Evolutionary conservation across 2,888 invertebrate genomes (phyloP), one percentile per base, ranked within the genome.

Genomic region (Parnassius apollo): DNA sequence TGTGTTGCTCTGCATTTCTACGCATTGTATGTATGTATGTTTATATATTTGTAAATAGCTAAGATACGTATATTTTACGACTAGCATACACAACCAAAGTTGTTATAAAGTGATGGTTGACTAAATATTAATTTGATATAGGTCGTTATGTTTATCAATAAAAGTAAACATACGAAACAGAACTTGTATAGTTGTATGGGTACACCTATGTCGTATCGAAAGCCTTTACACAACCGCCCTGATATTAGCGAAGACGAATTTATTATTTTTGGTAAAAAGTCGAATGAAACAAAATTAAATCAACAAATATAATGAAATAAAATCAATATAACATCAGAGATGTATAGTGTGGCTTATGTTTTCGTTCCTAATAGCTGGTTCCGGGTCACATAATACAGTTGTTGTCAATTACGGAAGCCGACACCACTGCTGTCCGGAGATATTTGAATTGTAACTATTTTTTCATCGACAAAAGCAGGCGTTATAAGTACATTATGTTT

Each of bases 401-500:
- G 82, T 83, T 83, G 90, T 91, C 91, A 91, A 91, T 90, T 91
- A 90, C 77, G 77, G 67, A 78, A 77, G 78, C 78, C 78, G 76
- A 83, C 77, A 78, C 77, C 81, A 81, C 75, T 79, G 77, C 80
- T 81, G 76, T 78, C 71, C 55, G 51, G 73, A 80, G 75, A 74
- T 81, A 79, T 80, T 83, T 74, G 75, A 83, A 80, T 75, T 82
- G 76, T 81, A 77, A 81, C 81, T 79, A 80, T 84, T 81, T 86
- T 78, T 83, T 86, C 78, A 85, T 74, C 68, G 68, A 75, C 70
- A 72, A 82, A 82, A 85, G 83, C 90, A 85, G 88, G 82, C 84
- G 85, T 89, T 88, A 86, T 85, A 93, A 93, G 93, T 93, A 93
- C 93, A 93, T 93, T 93, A 93, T 90, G 91, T 92, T 93, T 93